Evolutionary conservation across 2,888 invertebrate genomes (phyloP).

Genomic region (Scotopteryx bipunctaria): DNA sequence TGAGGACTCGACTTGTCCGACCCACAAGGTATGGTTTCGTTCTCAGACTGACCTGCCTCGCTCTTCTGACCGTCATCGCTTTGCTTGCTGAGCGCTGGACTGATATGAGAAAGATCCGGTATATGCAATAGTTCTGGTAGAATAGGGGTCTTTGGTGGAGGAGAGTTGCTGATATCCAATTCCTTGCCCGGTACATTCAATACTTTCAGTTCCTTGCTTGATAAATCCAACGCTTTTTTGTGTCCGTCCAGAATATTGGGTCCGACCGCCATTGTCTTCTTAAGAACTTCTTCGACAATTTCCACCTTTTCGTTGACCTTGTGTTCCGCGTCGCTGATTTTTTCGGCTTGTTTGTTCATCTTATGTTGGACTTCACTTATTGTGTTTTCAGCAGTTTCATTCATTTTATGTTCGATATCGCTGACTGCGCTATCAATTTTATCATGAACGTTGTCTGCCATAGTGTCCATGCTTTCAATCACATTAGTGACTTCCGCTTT

Average conservation of each 20-base stretch:
- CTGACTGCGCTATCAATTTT: slow-evolving; percentile 21
- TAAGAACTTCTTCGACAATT: slow-evolving; percentile 64
- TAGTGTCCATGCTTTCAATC: slow-evolving; percentile 53
- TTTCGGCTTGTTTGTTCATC: slow-evolving; percentile 7
- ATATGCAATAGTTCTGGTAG: slow-evolving; percentile 69
- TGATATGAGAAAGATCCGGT: slow-evolving; percentile 70
- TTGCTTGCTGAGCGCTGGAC: slow-evolving; percentile 69
- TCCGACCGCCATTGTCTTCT: slow-evolving; percentile 59
- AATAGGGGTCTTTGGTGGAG: slow-evolving; percentile 74
- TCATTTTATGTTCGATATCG: slow-evolving; percentile 16
- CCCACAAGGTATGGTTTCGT: slow-evolving; percentile 77
- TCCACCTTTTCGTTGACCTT: slow-evolving; percentile 60
- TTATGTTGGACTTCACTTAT: slow-evolving; percentile 28
- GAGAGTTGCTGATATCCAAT: slow-evolving; percentile 64
- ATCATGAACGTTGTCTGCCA: slow-evolving; percentile 41
- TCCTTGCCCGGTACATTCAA: slow-evolving; percentile 64
- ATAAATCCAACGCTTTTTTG: slow-evolving; percentile 61
- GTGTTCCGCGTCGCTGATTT: slow-evolving; percentile 33
- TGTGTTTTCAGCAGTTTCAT: slow-evolving; percentile 28
- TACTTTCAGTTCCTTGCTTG: slow-evolving; percentile 56
- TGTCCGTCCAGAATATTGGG: slow-evolving; percentile 59
- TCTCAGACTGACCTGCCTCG: slow-evolving; percentile 74
- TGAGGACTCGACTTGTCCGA: slow-evolving; percentile 79
- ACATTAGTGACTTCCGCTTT: slow-evolving; percentile 45
- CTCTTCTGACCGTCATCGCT: slow-evolving; percentile 77